Evolutionary conservation across 1,140 invertebrate species (phyloP), one percentile per base, ranked within the genome.

Genomic region (Sarcophaga peregrina): DNA sequence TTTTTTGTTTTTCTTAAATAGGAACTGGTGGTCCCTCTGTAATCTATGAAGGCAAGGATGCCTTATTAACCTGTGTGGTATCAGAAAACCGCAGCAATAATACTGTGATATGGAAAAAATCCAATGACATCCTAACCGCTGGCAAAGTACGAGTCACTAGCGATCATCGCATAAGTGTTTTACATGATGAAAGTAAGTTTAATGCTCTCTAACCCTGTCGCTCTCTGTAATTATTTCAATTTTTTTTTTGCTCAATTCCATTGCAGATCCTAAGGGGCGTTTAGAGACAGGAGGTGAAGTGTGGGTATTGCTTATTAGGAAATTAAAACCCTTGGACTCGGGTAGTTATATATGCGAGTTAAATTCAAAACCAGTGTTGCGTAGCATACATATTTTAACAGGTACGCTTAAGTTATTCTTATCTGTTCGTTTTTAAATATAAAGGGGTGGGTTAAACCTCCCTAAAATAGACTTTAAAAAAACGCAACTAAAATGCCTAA

Each of bases 301-400:
- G 13, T 97, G 95, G 95, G 95, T 96, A 46, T 91, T 97, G n/a
- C 93, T 95, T 62, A 95, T 97, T 85, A 94, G 94, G 85, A 91
- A 92, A 45, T 92, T 94, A 1, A 93, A 92, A 85, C 88, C 93
- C 5, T 92, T 91, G 8, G 96, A 97, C 89, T 93, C 94, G 7
- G 96, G 95, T 5, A 91, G 95, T 8, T 97, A 97, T 86, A 93
- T 95, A 84, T 97, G 96, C 85, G 95, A 96, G 90, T 93, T 96
- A 0, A 96, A 96, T 91, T 95, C 94, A n/a, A 93, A 94, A 84
- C 95, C 95, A 0, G 93, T 94, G 5, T 91, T 96, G 15, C 91
- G 93, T 74, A 95, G 95, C 84, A 95, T 95, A 87, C 94, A 96
- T 87, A 93, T 94, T 87, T 90, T 97, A 10, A 93, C 92, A 86